Conservation (phyloP, 2,113 vertebrate genomes). For the Hoplias malabaricus region DNA sequence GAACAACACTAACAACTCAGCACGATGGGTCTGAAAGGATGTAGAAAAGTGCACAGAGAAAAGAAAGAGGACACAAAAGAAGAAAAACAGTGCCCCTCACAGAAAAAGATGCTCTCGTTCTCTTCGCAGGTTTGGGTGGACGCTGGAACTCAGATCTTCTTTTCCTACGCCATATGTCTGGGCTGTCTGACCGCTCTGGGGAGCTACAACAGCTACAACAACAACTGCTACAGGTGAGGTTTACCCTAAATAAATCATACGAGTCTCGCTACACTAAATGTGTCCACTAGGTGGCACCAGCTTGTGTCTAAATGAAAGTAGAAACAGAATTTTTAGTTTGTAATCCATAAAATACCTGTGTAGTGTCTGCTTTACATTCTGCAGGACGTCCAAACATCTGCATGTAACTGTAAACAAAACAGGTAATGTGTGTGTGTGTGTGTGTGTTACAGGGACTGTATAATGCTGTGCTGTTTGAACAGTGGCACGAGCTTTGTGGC, state of each 20-base stretch:
- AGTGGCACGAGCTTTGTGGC: slow-evolving; percentile 97
- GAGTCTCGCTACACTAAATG: too few relatives aligned
- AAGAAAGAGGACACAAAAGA: background rate
- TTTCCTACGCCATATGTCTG: slow-evolving; percentile 97
- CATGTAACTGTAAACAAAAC: too few relatives aligned
- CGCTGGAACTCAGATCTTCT: slow-evolving; percentile 97
- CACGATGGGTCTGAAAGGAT: too few relatives aligned
- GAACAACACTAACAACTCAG: too few relatives aligned
- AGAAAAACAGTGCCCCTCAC: too few relatives aligned
- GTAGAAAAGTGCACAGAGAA: background rate
- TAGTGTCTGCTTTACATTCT: too few relatives aligned
- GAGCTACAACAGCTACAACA: slow-evolving; percentile 96
- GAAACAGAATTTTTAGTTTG: background rate
- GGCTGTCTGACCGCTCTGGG: slow-evolving; percentile 95
- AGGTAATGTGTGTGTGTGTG: too few relatives aligned
- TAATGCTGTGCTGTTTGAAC: slow-evolving; percentile 97
- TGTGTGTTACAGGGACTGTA: slow-evolving; percentile 83
- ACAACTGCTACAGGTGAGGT: slow-evolving; percentile 95
- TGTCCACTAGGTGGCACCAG: background rate
- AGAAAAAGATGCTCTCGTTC: background rate
- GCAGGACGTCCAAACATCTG: too few relatives aligned
- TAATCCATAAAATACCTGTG: too few relatives aligned
- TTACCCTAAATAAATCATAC: background rate
- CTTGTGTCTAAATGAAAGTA: background rate
- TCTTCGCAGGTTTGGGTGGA: slow-evolving; percentile 92